These are phyloP conservation scores for Lasioglossum vierecki DNA, from an alignment of 2,888 invertebrate species.

Conservation along the genomic window DNA sequence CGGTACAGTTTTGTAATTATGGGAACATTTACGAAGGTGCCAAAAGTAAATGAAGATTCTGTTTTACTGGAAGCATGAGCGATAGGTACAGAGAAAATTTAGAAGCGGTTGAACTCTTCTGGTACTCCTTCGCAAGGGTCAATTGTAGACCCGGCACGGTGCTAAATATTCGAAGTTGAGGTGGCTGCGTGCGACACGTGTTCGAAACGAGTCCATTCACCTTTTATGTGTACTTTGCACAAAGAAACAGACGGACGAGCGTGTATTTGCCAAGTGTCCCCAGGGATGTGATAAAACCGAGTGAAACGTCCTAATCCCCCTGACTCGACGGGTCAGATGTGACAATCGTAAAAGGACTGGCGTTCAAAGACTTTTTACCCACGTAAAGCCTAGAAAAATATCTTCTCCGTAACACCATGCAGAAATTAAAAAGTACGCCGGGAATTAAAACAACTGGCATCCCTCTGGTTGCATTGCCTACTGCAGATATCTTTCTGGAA, in stretches of 20 bases:
- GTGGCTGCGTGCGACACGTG: background rate
- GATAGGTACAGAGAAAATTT: background rate
- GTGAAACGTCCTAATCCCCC: constrained; percentile 27
- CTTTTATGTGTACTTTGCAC: background rate
- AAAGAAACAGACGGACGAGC: constrained; percentile 20
- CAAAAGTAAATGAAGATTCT: too few relatives aligned
- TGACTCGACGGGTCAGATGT: constrained; percentile 15
- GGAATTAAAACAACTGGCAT: background rate
- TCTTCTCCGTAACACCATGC: background rate
- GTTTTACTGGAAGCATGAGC: too few relatives aligned
- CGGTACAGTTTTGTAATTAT: too few relatives aligned
- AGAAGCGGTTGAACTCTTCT: background rate
- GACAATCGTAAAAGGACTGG: constrained; percentile 39
- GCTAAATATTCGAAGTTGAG: background rate
- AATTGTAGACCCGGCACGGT: background rate
- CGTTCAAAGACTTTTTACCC: background rate
- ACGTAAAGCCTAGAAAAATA: too few relatives aligned
- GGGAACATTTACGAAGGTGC: too few relatives aligned
- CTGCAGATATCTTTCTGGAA: background rate
- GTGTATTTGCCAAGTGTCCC: constrained; percentile 42
- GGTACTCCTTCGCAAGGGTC: background rate
- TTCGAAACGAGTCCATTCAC: constrained; percentile 2
- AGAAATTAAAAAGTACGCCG: background rate
- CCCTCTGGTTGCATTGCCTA: background rate
- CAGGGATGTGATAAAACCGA: constrained; percentile 26